Base-by-base conservation (phyloP, 2,797 vertebrate species). In the Threskiornis aethiopicus region DNA sequence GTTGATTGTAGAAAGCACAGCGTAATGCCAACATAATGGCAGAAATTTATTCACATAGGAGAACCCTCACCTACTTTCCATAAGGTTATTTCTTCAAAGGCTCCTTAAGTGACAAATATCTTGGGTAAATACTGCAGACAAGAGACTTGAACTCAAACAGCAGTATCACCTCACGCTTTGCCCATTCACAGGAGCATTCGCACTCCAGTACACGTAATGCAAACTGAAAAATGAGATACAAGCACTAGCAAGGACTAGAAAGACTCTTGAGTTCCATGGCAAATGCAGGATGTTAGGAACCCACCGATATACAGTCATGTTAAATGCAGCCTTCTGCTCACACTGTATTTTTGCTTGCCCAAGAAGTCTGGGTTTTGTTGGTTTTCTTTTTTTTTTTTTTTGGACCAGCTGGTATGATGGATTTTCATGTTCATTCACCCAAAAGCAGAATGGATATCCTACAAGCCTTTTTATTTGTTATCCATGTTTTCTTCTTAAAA, bases 11-110 rank as follows among this genome's bases (percentile, higher is more conserved):
- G 42, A 46, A 71, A 44, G 73, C 31, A 46, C 37, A 44, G 22
- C 1, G 1, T 16, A 15, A 42, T 7, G 42, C 37, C n/a, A 20
- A 19, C 17, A 5, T 9, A 5, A 20, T 21, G 19, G n/a, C 52
- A 67, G 29, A 26, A 37, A 9, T 13, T 2, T 5, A 18, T 5
- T 31, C 35, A 4, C 19, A 6, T 2, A 25, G 31, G 28, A 70
- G 41, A 79, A 33, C 8, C 46, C 31, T 55, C 28, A 5, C 24
- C 44, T 28, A 61, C 52, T 55, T 70, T 18, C 47, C 59, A 15
- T 24, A 18, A 29, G 37, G 41, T 25, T 31, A 26, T 37, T 49
- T 41, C 41, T 41, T 41, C 12, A 41, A 41, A 41, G 13, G 41
- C 41, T 41, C 41, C 41, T 41, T 41, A 41, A 41, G 41, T 41